Percentiles rank a stretch among this genome's conserved stretches.
These are phyloP conservation scores for Fragum sueziense DNA, from an alignment of 2,888 invertebrate genomes.

Conservation along the genomic window DNA sequence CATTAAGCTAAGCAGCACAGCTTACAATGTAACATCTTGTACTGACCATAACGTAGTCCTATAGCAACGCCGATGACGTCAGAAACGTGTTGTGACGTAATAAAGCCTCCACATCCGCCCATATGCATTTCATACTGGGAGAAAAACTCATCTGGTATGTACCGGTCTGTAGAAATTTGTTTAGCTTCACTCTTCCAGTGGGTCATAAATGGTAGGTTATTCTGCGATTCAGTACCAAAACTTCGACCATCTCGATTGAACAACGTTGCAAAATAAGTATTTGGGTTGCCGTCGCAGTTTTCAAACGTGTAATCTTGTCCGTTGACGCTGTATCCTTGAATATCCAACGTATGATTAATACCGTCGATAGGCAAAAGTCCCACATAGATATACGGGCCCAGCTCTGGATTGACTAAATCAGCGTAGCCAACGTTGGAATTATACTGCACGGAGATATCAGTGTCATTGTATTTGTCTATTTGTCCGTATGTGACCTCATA, in stretches of 20 bases:
- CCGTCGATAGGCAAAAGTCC: constrained; percentile 33
- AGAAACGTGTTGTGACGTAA: constrained; percentile 37
- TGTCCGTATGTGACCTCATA: constrained; percentile 30
- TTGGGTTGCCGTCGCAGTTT: constrained; percentile 48
- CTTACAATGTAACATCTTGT: not conserved
- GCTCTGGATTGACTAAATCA: constrained; percentile 14
- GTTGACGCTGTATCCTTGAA: constrained; percentile 40
- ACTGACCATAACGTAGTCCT: constrained; percentile 54
- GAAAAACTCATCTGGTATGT: constrained; percentile 43
- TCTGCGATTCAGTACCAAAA: not conserved
- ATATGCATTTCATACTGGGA: constrained; percentile 54
- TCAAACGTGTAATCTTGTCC: constrained; percentile 36
- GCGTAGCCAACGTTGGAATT: constrained; percentile 25
- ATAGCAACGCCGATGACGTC: constrained; percentile 52
- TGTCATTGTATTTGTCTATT: constrained; percentile 24
- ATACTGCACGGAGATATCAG: constrained; percentile 38
- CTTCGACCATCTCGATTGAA: not conserved
- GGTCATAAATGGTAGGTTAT: constrained; percentile 21
- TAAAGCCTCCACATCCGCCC: constrained; percentile 60
- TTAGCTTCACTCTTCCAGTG: constrained; percentile 40
- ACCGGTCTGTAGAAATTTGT: not conserved
- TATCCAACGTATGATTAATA: not conserved
- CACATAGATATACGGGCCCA: constrained; percentile 39
- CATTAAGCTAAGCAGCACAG: too few species aligned
- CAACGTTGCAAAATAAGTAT: constrained; percentile 4